These are phyloP conservation scores for Galleria mellonella DNA, from an alignment of 1,140 invertebrate species.

Conservation along the genomic window DNA sequence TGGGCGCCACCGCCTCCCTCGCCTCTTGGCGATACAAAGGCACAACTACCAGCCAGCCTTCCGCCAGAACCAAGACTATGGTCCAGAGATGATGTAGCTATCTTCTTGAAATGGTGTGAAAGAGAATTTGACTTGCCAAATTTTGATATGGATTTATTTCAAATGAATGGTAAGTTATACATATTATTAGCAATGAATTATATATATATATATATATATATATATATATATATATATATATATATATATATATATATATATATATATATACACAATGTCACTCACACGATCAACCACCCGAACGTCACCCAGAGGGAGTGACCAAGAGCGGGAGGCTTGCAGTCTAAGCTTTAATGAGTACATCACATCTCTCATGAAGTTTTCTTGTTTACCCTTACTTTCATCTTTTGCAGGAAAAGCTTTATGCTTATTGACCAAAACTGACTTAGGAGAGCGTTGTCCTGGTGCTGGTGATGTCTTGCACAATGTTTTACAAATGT, in stretches of 20 bases:
- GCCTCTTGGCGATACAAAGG: conserved; percentile 88
- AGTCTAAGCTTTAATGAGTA: too few relatives aligned
- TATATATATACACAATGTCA: too few relatives aligned
- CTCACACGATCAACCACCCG: too few relatives aligned
- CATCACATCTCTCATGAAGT: too few relatives aligned
- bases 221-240: background rate
- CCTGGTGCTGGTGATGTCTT: conserved; percentile 94
- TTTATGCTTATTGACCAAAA: conserved; percentile 90
- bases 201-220: too few relatives aligned
- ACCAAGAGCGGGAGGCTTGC: too few relatives aligned
- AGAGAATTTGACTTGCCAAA: conserved; percentile 93
- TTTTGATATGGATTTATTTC: conserved; percentile 95
- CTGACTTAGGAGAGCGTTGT: conserved; percentile 91
- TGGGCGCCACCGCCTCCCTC: conserved; percentile 80
- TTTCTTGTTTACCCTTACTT: background rate
- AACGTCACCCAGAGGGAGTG: too few relatives aligned
- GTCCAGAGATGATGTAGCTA: conserved; percentile 91
- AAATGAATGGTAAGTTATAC: conserved; percentile 91
- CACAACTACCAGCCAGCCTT: conserved; percentile 85
- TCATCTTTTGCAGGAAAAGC: conserved; percentile 83
- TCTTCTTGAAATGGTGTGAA: conserved; percentile 94
- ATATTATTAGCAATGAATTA: too few relatives aligned
- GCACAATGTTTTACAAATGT: conserved; percentile 93
- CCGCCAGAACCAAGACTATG: conserved; percentile 92
- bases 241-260: too few relatives aligned